These are phyloP conservation scores for Vanessa atalanta DNA, from an alignment of 1,140 invertebrate species.

Conservation along the genomic window DNA sequence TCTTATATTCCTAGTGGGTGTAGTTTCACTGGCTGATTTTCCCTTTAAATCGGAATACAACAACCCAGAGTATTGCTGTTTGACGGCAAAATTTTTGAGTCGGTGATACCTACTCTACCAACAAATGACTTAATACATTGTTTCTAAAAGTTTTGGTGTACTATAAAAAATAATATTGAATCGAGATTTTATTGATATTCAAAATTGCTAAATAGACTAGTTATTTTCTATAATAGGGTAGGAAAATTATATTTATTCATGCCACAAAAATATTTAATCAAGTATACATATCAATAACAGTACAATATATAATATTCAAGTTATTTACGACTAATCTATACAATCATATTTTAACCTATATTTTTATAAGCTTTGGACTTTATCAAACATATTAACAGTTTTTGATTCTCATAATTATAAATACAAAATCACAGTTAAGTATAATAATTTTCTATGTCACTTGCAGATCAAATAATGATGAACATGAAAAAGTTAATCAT, in stretches of 20 bases:
- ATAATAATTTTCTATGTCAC: conserved; percentile 17
- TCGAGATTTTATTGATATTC: no score
- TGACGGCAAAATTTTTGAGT: no score
- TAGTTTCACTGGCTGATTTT: no score
- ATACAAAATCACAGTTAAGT: conserved; percentile 45
- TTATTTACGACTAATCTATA: conserved; percentile 43
- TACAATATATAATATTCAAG: conserved; percentile 39
- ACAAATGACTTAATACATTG: no score
- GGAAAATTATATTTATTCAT: not conserved
- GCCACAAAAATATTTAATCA: conserved; percentile 53
- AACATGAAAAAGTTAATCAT: not conserved
- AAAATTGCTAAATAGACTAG: no score
- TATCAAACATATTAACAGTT: conserved; percentile 36
- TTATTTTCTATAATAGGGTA: not conserved
- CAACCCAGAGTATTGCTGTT: no score
- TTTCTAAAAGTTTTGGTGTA: no score
- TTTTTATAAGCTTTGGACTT: conserved; percentile 45
- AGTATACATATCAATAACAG: conserved; percentile 46
- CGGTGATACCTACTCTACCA: no score
- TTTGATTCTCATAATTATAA: conserved; percentile 33
- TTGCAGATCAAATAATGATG: conserved; percentile 15
- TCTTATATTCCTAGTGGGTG: no score
- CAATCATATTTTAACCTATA: conserved; percentile 33
- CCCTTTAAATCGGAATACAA: no score
- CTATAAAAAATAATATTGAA: no score